phyloP scores from a whole-genome alignment of 2,113 vertebrate species.

The Struthidea cinerea region DNA sequence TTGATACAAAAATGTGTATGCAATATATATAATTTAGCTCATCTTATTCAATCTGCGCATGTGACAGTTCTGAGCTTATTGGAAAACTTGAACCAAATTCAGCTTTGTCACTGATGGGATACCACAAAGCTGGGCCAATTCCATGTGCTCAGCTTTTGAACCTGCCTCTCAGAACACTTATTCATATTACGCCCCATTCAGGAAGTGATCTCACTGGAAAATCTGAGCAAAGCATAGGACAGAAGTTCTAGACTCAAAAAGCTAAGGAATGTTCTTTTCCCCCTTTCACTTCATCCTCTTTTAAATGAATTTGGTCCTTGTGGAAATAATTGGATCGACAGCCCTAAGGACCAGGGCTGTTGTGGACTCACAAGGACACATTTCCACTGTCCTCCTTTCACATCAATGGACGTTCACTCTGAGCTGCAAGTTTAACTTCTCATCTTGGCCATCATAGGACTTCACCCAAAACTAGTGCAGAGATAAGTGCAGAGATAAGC shows the following conservation, averaged over 20 bases:
- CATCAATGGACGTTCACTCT: accelerated
- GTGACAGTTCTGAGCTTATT: background rate
- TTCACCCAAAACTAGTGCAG: background rate
- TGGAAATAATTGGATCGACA: background rate
- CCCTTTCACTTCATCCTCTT: background rate
- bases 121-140: background rate
- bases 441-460: background rate
- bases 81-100: background rate
- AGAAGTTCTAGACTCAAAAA: slow-evolving; percentile 36
- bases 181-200: background rate
- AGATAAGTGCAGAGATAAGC: background rate
- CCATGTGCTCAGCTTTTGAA: background rate
- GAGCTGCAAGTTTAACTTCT: background rate
- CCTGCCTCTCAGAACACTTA: slow-evolving; percentile 4
- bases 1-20: background rate
- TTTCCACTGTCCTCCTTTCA: background rate
- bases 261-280: background rate
- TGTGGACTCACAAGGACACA: background rate
- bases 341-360: background rate
- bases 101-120: background rate
- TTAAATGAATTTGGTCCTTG: background rate
- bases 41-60: background rate
- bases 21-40: background rate
- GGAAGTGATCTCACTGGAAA: slow-evolving; percentile 59
- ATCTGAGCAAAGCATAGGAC: slow-evolving; percentile 23